Conservation (phyloP, 2,797 vertebrate genomes). For the Picus viridis region DNA sequence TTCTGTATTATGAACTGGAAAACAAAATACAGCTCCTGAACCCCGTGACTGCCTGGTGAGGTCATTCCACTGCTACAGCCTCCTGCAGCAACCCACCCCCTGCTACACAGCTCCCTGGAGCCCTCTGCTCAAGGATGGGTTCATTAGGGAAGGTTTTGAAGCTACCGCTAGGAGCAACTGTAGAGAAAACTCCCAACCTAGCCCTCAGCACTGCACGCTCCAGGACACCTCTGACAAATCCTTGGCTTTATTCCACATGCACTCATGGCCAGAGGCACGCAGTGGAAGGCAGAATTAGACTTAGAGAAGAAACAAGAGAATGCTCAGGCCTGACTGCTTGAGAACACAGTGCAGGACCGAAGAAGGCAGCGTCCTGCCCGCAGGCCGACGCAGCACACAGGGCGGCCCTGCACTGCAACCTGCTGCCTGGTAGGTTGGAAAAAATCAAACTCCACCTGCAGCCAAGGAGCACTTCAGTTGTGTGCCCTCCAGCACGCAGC, state of each 20-base stretch:
- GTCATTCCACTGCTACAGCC: constrained; percentile 20
- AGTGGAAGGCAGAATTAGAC: accelerated
- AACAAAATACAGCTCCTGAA: constrained; percentile 70
- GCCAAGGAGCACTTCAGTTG: neutral
- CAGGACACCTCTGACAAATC: neutral
- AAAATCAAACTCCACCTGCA: neutral
- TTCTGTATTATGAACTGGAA: constrained; percentile 71
- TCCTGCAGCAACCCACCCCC: neutral
- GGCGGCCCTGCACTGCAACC: neutral
- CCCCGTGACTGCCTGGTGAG: constrained; percentile 43
- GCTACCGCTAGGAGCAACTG: neutral
- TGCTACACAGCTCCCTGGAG: neutral
- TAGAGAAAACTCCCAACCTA: neutral
- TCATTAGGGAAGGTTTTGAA: neutral
- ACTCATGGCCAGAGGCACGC: accelerated
- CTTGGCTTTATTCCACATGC: neutral
- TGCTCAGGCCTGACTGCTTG: accelerated
- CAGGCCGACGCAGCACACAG: neutral
- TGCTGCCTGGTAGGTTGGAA: neutral
- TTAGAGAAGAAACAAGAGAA: neutral
- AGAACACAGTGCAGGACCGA: neutral
- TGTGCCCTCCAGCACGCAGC: neutral
- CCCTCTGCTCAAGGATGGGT: neutral
- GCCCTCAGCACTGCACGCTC: neutral
- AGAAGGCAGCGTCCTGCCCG: neutral